These are phyloP conservation scores for Sinhomidia bicolor DNA, from an alignment of 2,888 invertebrate genomes.

Conservation along the genomic window DNA sequence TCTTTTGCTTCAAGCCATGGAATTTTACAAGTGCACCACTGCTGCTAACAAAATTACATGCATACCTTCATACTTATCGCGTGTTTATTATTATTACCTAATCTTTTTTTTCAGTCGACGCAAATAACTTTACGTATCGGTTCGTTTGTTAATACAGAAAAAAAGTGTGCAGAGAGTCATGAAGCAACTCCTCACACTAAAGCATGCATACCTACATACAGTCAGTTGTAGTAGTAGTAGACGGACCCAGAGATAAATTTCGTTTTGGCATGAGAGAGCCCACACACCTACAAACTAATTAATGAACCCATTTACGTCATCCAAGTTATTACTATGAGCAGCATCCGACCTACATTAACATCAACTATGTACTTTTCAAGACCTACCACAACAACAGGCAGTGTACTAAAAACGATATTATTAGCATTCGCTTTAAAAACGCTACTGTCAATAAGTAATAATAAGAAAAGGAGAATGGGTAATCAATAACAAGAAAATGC, in stretches of 20 bases:
- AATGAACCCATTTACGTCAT: conserved; percentile 11
- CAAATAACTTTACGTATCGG: not conserved
- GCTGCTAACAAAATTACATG: not conserved
- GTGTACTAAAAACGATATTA: not conserved
- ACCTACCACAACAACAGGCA: conserved; percentile 1
- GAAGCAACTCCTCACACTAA: no score
- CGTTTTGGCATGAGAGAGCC: conserved; percentile 13
- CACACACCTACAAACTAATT: conserved; percentile 14
- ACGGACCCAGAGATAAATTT: not conserved
- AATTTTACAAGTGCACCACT: conserved; percentile 34
- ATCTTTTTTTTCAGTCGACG: not conserved
- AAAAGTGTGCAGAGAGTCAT: no score
- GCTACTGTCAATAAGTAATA: no score
- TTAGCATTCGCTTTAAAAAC: not conserved
- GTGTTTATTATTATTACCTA: no score
- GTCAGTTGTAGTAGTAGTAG: not conserved
- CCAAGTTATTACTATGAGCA: conserved; percentile 19
- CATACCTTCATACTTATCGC: not conserved
- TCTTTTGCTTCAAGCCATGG: conserved; percentile 24
- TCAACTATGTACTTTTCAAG: not conserved
- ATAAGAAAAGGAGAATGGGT: not conserved
- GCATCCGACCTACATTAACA: conserved; percentile 32
- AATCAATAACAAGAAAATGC: not conserved
- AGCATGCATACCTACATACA: not conserved
- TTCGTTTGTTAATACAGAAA: not conserved